Evolutionary conservation across 2,888 invertebrate species (phyloP), one percentile per base, ranked within the genome.

Genomic region (Uropetala carovei): DNA sequence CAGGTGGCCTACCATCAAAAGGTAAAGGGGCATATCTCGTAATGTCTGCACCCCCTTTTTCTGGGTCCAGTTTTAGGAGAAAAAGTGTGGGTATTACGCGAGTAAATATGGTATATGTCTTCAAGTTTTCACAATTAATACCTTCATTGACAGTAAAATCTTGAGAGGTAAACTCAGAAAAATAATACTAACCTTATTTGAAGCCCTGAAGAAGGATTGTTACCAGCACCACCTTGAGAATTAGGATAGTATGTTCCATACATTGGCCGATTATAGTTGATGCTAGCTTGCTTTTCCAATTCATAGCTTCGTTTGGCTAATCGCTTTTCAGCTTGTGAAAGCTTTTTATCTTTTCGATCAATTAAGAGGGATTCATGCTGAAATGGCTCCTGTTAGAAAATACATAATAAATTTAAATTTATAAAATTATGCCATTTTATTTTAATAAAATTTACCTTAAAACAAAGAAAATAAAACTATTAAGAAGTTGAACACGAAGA

Each of bases 351-450:
- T 94, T 99, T 99, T 83, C 99, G 96, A 95, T 99, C 99, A 7
- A 99, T 98, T 60, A 99, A 96, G 92, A 99, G 95, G 14, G 99
- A 99, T 95, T 99, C 99, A 94, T 99, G 99, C 94, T 98, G 98
- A 95, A 99, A 99, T 0, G 99, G 99, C 94, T 98, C 97, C 95
- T 95, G 93, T 59, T 93, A 93, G 92, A 92, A 64, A 30, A 91
- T 64, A 92, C 2, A 75, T 27, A 9, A 75, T 0, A 91, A 85
- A 43, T 92, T 58, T 59, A 83, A n/a, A 14, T 64, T 7, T n/a
- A 68, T 64, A 60, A 59, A 27, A 64, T 16, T 56, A 14, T 92
- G 11, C 13, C 91, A 81, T 43, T 92, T n/a, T 81, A 59, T 30
- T 91, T n/a, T 22, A 60, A 43, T 43, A 82, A 64, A 16, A 82